Conservation (phyloP, 2,113 vertebrate species). For the Patagioenas fasciata region DNA sequence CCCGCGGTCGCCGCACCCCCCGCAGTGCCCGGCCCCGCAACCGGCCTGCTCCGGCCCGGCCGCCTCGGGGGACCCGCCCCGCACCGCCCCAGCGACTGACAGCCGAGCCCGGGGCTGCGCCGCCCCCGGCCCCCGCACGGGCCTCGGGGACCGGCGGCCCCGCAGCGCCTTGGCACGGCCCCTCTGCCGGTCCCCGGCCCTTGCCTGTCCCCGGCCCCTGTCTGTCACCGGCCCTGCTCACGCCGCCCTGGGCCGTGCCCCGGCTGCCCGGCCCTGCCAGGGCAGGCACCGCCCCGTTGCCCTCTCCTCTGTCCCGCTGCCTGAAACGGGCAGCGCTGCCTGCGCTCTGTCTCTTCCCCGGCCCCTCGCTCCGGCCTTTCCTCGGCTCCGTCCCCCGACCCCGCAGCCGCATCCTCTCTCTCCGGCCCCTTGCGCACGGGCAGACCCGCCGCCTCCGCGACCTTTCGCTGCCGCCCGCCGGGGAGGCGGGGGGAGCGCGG, state of each 20-base stretch:
- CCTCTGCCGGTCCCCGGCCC: background rate
- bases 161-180: background rate
- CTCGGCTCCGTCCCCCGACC: background rate
- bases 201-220: no score
- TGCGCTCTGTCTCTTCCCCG: background rate
- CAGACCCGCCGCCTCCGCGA: background rate
- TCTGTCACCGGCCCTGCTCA: background rate
- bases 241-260: background rate
- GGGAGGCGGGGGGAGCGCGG: background rate
- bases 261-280: background rate
- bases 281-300: background rate
- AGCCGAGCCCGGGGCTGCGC: background rate
- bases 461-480: background rate
- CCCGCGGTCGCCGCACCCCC: background rate
- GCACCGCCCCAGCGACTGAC: background rate
- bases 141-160: background rate
- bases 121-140: background rate
- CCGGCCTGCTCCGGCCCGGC: background rate
- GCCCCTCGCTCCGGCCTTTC: background rate
- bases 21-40: background rate
- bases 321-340: background rate
- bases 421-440: background rate
- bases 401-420: background rate
- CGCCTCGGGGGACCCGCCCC: background rate
- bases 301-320: background rate